These are phyloP conservation scores for Gymnocheta viridis DNA, from an alignment of 2,888 invertebrate genomes.

Conservation along the genomic window DNA sequence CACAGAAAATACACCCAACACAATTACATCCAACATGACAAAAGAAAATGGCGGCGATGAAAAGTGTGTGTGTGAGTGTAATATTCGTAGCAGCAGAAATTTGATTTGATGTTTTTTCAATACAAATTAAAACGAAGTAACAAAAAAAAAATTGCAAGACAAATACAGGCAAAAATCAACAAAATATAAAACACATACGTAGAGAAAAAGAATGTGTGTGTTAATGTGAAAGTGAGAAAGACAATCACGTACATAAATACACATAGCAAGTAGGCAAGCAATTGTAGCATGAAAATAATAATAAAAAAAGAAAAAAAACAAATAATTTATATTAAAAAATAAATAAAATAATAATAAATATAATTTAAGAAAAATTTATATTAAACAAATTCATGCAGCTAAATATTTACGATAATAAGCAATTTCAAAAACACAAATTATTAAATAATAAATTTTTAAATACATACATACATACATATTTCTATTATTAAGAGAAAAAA, in stretches of 20 bases:
- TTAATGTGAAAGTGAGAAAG: neutral
- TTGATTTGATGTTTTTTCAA: neutral
- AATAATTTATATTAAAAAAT: constrained; percentile 13
- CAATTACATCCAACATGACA: neutral
- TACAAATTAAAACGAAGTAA: constrained; percentile 16
- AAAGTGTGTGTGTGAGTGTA: neutral
- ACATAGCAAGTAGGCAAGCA: constrained; percentile 47
- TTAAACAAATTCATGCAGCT: constrained; percentile 16
- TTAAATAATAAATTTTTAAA: constrained; percentile 5
- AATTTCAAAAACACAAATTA: neutral
- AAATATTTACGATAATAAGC: neutral
- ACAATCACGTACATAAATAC: constrained; percentile 33
- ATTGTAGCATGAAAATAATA: constrained; percentile 59
- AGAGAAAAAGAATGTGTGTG: neutral
- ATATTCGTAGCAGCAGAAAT: neutral
- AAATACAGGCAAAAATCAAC: constrained; percentile 37
- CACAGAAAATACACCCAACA: neutral
- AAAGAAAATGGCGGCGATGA: constrained; percentile 15
- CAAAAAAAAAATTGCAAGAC: constrained; percentile 54
- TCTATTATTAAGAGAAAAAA: neutral
- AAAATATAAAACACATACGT: constrained; percentile 7
- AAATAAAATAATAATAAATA: constrained; percentile 32
- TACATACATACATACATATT: neutral
- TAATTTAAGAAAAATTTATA: constrained; percentile 12
- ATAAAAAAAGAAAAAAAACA: constrained; percentile 31